phyloP scores from a whole-genome alignment of 1,140 invertebrate genomes.

The Acromyrmex echinatior region DNA sequence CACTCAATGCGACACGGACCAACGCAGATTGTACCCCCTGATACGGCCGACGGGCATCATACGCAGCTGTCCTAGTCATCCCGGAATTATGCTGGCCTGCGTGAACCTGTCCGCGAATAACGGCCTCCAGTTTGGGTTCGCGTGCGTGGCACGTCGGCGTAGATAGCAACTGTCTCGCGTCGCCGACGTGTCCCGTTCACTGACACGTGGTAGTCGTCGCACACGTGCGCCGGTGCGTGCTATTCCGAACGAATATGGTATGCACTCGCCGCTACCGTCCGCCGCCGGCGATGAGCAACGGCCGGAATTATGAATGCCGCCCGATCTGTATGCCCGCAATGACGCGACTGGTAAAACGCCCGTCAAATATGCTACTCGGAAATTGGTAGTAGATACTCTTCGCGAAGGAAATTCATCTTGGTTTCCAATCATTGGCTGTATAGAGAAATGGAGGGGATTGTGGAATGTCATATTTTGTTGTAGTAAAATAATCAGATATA shows the following conservation, averaged over 20 bases:
- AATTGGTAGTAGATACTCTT: not conserved
- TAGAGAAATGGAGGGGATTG: not conserved
- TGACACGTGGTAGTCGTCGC: conserved; percentile 40
- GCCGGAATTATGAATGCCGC: conserved; percentile 72
- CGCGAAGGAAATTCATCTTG: not conserved
- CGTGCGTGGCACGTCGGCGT: conserved; percentile 66
- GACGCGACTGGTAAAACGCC: conserved; percentile 49
- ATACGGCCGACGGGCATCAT: conserved; percentile 74
- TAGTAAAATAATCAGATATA: no score
- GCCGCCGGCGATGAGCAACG: conserved; percentile 68
- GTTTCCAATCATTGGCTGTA: not conserved
- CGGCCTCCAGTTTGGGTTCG: conserved; percentile 68
- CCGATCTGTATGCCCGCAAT: conserved; percentile 39
- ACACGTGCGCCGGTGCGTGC: conserved; percentile 50
- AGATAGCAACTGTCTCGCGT: conserved; percentile 72
- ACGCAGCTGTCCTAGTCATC: conserved; percentile 72
- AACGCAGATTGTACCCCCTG: conserved; percentile 71
- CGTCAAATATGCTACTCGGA: not conserved
- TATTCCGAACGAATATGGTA: conserved; percentile 37
- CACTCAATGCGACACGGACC: conserved; percentile 44
- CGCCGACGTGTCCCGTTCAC: conserved; percentile 64
- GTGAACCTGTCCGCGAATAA: conserved; percentile 75
- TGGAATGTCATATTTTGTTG: no score
- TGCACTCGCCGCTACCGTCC: conserved; percentile 31
- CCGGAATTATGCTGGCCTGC: conserved; percentile 77